Conservation (phyloP, 2,797 vertebrate genomes). For the Microhierax caerulescens region DNA sequence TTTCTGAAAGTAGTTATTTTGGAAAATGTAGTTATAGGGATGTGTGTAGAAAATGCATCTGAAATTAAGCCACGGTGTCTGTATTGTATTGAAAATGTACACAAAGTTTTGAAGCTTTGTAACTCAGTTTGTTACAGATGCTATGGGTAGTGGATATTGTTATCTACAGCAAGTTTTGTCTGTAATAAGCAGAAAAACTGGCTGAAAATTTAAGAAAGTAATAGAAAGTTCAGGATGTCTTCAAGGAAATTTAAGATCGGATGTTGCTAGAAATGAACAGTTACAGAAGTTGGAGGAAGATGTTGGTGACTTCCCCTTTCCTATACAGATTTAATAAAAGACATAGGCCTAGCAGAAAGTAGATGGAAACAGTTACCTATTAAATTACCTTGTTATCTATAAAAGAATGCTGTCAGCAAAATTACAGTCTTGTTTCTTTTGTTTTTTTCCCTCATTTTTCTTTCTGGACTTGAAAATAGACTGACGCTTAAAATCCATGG, state of each 20-base stretch:
- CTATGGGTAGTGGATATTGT: not conserved
- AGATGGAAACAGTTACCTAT: not conserved
- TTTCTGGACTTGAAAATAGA: not conserved
- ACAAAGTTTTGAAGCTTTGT: not conserved
- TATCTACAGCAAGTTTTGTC: not conserved
- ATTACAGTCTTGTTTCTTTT: not conserved
- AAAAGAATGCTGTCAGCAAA: not conserved
- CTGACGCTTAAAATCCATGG: not conserved
- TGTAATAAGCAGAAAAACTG: not conserved
- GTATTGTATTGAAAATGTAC: not conserved
- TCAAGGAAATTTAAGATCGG: not conserved
- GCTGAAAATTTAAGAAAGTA: not conserved
- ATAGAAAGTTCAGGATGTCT: not conserved
- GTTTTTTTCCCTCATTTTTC: not conserved
- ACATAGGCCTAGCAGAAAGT: not conserved
- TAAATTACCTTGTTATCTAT: not conserved
- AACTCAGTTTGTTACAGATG: not conserved
- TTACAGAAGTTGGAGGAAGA: not conserved
- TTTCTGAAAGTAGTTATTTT: not conserved
- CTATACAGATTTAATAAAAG: not conserved
- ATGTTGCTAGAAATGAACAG: not conserved
- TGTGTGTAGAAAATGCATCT: not conserved
- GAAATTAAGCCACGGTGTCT: not conserved
- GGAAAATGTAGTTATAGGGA: not conserved
- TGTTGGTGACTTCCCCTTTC: not conserved